phyloP scores from a whole-genome alignment of 2,888 invertebrate species.

The Apotomis capreana region DNA sequence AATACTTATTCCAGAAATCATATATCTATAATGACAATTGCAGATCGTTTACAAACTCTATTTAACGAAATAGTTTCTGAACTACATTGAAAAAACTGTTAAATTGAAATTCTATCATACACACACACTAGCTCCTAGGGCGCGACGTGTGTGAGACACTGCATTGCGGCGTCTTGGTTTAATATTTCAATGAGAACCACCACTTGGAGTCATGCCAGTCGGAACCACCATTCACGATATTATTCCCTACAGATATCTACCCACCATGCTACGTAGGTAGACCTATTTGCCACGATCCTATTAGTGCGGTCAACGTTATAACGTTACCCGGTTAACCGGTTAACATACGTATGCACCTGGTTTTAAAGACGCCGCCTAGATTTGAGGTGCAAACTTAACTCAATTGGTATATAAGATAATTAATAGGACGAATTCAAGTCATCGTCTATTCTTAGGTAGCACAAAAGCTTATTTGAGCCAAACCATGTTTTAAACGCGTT shows the following conservation, averaged over 20 bases:
- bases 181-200: conserved; percentile 81
- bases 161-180: conserved; percentile 79
- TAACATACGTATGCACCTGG: too few species aligned
- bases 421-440: too few species aligned
- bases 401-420: not conserved
- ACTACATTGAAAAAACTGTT: not conserved
- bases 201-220: conserved; percentile 75
- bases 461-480: too few species aligned
- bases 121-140: conserved; percentile 52
- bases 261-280: conserved; percentile 4
- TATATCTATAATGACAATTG: too few species aligned
- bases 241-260: conserved; percentile 40
- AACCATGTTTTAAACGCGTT: too few species aligned
- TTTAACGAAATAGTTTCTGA: not conserved
- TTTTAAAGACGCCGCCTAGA: too few species aligned
- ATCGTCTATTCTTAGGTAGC: too few species aligned
- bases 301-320: conserved; percentile 11
- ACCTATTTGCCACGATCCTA: conserved; percentile 22
- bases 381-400: not conserved
- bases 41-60: too few species aligned
- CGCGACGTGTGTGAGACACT: conserved; percentile 63
- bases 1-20: too few species aligned
- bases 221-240: conserved; percentile 51
- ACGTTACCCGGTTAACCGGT: not conserved
- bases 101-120: not conserved